A percentile compares a stretch with the other conserved stretches of the same genome.
Conservation (phyloP, 1,140 invertebrate genomes). For the Bilobella aurantiaca region DNA sequence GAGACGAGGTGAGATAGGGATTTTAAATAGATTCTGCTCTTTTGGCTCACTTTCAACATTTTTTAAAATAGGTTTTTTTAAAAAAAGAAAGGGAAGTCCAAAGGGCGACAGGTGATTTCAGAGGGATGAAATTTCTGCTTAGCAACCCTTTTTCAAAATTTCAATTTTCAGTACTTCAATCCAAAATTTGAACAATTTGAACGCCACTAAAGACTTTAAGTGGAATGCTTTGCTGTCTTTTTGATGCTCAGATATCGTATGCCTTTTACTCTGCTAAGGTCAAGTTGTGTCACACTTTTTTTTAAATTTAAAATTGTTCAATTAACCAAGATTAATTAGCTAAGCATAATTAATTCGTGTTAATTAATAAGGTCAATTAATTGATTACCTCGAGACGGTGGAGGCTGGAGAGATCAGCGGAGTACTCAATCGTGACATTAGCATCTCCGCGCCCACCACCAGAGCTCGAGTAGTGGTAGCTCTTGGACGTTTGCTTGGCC, state of each 20-base stretch:
- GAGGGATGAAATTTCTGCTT: too few relatives aligned
- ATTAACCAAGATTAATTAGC: too few relatives aligned
- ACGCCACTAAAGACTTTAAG: neutral
- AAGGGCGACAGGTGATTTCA: too few relatives aligned
- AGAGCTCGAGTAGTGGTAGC: conserved; percentile 70
- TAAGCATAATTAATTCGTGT: too few relatives aligned
- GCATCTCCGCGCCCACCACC: conserved; percentile 58
- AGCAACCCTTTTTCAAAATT: too few relatives aligned
- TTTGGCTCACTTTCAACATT: neutral
- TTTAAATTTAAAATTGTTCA: too few relatives aligned
- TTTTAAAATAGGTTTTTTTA: neutral
- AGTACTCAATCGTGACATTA: conserved; percentile 88
- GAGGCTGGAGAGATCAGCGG: conserved; percentile 78
- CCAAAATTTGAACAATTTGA: neutral
- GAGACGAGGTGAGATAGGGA: neutral
- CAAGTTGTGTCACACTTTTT: too few relatives aligned
- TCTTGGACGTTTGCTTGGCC: conserved; percentile 62
- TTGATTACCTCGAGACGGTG: conserved; percentile 76
- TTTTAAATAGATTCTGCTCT: conserved; percentile 6
- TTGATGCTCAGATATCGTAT: too few relatives aligned
- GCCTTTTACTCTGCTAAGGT: too few relatives aligned
- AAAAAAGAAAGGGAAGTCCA: too few relatives aligned
- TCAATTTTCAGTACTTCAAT: neutral
- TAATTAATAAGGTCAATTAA: too few relatives aligned
- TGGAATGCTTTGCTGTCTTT: neutral